Evolutionary conservation across 2,888 invertebrate species (phyloP), one percentile per base, ranked within the genome.

Genomic region (Polyommatus icarus): DNA sequence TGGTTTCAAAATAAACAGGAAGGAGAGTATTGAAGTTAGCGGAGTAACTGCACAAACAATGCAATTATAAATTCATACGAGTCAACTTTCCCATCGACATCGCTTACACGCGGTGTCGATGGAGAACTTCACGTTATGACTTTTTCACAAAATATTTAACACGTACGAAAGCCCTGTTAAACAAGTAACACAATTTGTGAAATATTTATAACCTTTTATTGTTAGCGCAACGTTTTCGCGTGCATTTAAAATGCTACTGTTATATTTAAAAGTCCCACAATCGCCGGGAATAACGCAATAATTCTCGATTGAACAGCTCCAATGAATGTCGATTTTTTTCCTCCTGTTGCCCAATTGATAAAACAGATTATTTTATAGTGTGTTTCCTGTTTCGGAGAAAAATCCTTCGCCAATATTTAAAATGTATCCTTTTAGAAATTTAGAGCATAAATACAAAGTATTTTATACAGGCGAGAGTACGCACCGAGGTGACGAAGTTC

Each of bases 251-350:
- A 20, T 36, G 72, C 10, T 40, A 40, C 72, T 40, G 40, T 40
- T 72, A 40, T 72, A 72, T 72, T 72, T 72, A 72, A 72, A 40
- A 40, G n/a, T 40, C 72, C 40, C 72, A 72, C 72, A 72, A 72
- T 40, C 72, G 40, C 8, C n/a, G 36, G 4, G 72, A 40, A 40
- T 72, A 72, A 72, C n/a, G 72, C 72, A 40, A 72, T 72, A 72
- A 72, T 20, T 72, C 72, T 72, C 72, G 72, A 36, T 72, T 72
- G 72, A 72, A 40, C 40, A 24, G 71, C 18, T 72, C 40, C 71
- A 72, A n/a, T 40, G 36, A 40, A 40, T 72, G n/a, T 40, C n/a
- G 20, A 40, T 18, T 12, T 67, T 67, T 67, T 67, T 67, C 67
- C 18, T 29, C 29, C 6, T 67, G 67, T 67, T 67, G 29, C 29